These are phyloP conservation scores for Kryptopterus vitreolus DNA, from an alignment of 2,797 vertebrate species.

Conservation along the genomic window DNA sequence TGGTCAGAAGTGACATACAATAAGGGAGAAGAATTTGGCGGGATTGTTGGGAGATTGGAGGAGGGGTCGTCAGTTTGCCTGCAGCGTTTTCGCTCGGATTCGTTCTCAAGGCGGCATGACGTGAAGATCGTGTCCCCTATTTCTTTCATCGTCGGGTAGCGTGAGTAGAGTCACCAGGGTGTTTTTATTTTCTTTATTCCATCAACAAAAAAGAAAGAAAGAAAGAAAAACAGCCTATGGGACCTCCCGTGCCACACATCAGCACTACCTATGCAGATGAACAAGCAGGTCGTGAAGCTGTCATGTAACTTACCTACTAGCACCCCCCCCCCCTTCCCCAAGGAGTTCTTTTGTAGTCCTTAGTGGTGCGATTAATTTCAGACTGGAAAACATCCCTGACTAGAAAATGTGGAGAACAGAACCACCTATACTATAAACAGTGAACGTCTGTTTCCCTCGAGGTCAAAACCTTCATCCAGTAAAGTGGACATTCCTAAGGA, in stretches of 20 bases:
- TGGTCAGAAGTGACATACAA: not conserved
- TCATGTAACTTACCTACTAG: not conserved
- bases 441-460: too few relatives aligned
- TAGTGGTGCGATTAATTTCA: not conserved
- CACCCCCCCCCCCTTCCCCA: too few relatives aligned
- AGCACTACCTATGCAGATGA: not conserved
- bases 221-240: not conserved
- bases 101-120: not conserved
- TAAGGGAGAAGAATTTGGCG: not conserved
- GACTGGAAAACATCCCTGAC: not conserved
- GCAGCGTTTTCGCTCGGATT: not conserved
- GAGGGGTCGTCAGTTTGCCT: not conserved
- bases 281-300: not conserved
- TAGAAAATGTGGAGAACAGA: not conserved
- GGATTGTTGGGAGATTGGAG: too few relatives aligned
- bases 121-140: not conserved
- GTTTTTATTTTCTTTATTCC: not conserved
- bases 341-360: not conserved
- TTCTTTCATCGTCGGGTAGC: not conserved
- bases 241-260: not conserved
- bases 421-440: not conserved
- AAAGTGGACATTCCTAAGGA: too few relatives aligned
- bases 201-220: not conserved
- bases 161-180: not conserved
- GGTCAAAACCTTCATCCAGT: too few relatives aligned